Conservation (phyloP, 1,140 invertebrate species). For the Panagrolaimus sp. region DNA sequence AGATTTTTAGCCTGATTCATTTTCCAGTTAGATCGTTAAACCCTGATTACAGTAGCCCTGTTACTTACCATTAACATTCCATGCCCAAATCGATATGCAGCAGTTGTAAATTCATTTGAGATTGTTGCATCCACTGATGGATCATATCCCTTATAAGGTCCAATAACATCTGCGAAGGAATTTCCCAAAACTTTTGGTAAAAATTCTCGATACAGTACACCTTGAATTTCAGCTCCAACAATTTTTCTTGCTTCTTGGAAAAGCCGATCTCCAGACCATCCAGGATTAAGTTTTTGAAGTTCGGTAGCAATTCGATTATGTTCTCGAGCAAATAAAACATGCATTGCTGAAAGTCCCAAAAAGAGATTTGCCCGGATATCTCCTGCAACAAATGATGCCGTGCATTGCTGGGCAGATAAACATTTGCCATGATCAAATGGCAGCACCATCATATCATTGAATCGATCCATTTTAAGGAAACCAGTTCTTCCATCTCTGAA, state of each 20-base stretch:
- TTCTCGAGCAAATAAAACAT: constrained; percentile 57
- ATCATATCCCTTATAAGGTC: constrained; percentile 65
- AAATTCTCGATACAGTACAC: constrained; percentile 50
- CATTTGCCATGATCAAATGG: constrained; percentile 55
- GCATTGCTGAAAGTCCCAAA: constrained; percentile 56
- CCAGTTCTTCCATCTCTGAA: constrained; percentile 58
- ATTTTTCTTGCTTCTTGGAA: constrained; percentile 65
- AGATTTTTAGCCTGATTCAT: neutral
- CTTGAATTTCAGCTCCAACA: constrained; percentile 61
- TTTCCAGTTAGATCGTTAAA: too few relatives aligned
- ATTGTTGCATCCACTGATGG: constrained; percentile 65
- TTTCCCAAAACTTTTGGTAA: constrained; percentile 53
- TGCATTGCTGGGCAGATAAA: constrained; percentile 37
- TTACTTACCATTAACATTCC: constrained; percentile 61
- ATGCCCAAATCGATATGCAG: constrained; percentile 68
- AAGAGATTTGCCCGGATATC: constrained; percentile 59
- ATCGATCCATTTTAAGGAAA: constrained; percentile 53
- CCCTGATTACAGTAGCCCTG: too few relatives aligned
- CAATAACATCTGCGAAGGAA: constrained; percentile 56
- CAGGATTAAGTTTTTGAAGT: constrained; percentile 17
- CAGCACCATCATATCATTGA: constrained; percentile 55
- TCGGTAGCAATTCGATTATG: constrained; percentile 43
- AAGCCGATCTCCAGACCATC: constrained; percentile 37
- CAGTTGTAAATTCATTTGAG: constrained; percentile 68
- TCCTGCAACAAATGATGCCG: constrained; percentile 55